These are phyloP conservation scores for Cranoglanis bouderius DNA, from an alignment of 2,113 vertebrate species.

Conservation along the genomic window DNA sequence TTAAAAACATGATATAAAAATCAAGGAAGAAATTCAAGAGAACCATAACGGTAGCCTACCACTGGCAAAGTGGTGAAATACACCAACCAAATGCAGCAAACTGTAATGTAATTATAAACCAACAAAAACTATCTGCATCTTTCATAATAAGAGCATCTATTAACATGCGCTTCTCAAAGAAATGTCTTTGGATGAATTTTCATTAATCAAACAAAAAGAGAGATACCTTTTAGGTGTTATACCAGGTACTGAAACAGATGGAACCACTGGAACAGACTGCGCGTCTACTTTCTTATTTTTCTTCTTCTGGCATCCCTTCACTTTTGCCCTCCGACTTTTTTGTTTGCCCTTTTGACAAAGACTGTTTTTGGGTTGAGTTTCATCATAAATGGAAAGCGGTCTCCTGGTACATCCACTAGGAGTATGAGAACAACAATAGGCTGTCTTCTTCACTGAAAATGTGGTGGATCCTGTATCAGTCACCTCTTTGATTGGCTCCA, in stretches of 20 bases:
- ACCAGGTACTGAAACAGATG: constrained; percentile 82
- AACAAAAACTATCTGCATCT: too few species aligned
- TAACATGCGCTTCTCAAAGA: neutral
- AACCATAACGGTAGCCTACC: neutral
- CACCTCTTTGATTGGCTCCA: constrained; percentile 90
- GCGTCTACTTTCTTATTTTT: constrained; percentile 81
- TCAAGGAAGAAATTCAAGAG: neutral
- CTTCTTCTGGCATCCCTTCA: constrained; percentile 85
- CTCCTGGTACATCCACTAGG: constrained; percentile 86
- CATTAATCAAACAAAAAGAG: neutral
- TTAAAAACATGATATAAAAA: neutral
- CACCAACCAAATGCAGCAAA: neutral
- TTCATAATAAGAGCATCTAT: neutral
- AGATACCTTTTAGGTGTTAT: constrained; percentile 92
- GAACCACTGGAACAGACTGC: constrained; percentile 77
- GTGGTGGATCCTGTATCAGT: constrained; percentile 70
- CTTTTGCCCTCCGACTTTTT: constrained; percentile 75
- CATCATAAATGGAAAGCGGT: constrained; percentile 89
- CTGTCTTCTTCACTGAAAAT: constrained; percentile 96
- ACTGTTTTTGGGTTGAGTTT: constrained; percentile 82
- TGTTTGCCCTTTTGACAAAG: constrained; percentile 82
- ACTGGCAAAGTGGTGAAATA: neutral
- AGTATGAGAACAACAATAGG: constrained; percentile 92
- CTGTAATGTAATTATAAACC: neutral
- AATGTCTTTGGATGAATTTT: neutral